Evolutionary conservation across 35 echinoderm and acorn worm genomes (phyloP), one percentile per base, ranked within the genome.

Genomic region (Lytechinus variegatus): DNA sequence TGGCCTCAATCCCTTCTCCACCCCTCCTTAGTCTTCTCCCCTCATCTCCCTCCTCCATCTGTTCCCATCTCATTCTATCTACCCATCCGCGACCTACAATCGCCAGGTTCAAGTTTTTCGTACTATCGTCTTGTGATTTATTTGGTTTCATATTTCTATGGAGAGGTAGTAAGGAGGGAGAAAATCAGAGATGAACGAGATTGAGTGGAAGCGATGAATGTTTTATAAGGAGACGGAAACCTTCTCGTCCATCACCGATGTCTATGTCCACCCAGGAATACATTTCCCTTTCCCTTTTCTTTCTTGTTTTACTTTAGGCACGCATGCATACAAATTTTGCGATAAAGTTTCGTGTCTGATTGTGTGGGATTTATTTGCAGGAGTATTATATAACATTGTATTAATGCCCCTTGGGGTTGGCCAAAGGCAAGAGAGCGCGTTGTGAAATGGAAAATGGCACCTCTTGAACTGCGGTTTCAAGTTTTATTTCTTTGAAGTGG

Each of bases 81-180:
- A 79, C 66, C 16, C 66, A 24, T 24, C 66, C 16, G 66, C 66
- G 66, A 2, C n/a, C 66, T 79, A 79, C 66, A n/a, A 79, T 21
- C 21, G 14, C 33, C 33, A 19, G 66, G 66, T 79, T 79, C 66
- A 79, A 79, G 66, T 27, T 79, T 79, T 79, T 79, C 66, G 66
- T 79, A 79, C 66, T 79, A 79, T 79, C n/a, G 66, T 79, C 66
- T 24, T 7, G 66, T 79, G 66, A 79, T 79, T 79, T 79, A 79
- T 79, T 79, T 79, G 66, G 66, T 79, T 79, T 79, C 66, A 79
- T 79, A 79, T 79, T 79, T 79, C 66, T 79, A 79, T n/a, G 14
- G 66, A 79, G 66, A 79, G 66, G 66, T 79, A 16, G 66, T 7
- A 79, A 7, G 66, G 66, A 79, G 66, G 66, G n/a, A 24, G 66